phyloP scores from a whole-genome alignment of 2,113 vertebrate species.

The Circaetus gallicus region DNA sequence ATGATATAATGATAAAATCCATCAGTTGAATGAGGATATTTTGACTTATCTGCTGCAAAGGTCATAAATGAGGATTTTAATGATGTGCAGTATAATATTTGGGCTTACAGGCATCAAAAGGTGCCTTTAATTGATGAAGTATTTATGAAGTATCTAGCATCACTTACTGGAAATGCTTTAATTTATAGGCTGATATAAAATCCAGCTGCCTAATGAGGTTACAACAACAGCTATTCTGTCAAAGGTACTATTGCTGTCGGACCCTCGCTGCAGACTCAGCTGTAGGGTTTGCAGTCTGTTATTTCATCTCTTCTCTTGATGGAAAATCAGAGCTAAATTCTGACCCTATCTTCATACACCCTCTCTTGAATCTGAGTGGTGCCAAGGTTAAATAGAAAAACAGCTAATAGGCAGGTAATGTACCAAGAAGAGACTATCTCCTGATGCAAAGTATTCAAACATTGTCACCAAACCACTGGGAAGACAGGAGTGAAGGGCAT shows the following conservation, averaged over 20 bases:
- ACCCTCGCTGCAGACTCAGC: background rate
- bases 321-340: background rate
- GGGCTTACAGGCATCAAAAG: background rate
- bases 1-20: conserved; percentile 42
- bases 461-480: background rate
- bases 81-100: background rate
- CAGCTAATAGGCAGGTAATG: background rate
- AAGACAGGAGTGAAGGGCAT: background rate
- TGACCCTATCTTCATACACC: background rate
- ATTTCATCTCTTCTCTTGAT: background rate
- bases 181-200: background rate
- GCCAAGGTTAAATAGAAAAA: background rate
- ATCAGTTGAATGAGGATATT: background rate
- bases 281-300: background rate
- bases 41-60: background rate
- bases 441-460: background rate
- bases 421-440: background rate
- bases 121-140: conserved; percentile 12
- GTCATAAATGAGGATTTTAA: conserved; percentile 7
- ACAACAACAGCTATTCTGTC: background rate
- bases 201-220: background rate
- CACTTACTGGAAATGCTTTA: background rate
- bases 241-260: background rate
- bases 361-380: background rate
- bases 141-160: conserved; percentile 12